Conservation (phyloP, 2,888 invertebrate species). For the Meliscaeva auricollis region DNA sequence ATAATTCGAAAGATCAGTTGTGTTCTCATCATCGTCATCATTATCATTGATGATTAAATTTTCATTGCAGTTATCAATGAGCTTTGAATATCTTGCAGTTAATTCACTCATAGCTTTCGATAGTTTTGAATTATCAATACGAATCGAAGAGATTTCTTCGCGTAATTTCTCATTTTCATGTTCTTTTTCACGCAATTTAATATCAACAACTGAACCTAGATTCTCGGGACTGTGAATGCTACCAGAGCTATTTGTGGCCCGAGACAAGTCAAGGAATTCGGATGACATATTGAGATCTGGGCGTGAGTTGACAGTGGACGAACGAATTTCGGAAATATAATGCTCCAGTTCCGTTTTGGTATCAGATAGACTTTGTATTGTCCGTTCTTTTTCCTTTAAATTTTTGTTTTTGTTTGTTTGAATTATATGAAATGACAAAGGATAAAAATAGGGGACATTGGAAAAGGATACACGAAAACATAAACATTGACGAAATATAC, state of each 20-base stretch:
- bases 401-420: not conserved
- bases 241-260: conserved; percentile 77
- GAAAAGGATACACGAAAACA: conserved; percentile 27
- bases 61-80: conserved; percentile 76
- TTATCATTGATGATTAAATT: conserved; percentile 51
- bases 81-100: conserved; percentile 61
- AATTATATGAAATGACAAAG: conserved; percentile 46
- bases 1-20: conserved; percentile 70
- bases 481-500: conserved; percentile 41
- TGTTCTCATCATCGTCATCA: conserved; percentile 51
- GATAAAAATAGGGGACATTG: conserved; percentile 35
- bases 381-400: conserved; percentile 77
- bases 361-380: conserved; percentile 78
- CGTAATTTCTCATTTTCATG: conserved; percentile 79
- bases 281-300: conserved; percentile 79
- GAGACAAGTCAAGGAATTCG: conserved; percentile 80
- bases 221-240: conserved; percentile 81
- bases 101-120: conserved; percentile 76
- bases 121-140: conserved; percentile 77
- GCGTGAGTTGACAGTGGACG: conserved; percentile 77
- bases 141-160: conserved; percentile 76
- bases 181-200: conserved; percentile 82
- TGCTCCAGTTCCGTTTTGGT: conserved; percentile 80
- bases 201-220: conserved; percentile 82
- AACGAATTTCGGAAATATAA: conserved; percentile 80